phyloP scores from a whole-genome alignment of 1,140 invertebrate species.

The Galleria mellonella region DNA sequence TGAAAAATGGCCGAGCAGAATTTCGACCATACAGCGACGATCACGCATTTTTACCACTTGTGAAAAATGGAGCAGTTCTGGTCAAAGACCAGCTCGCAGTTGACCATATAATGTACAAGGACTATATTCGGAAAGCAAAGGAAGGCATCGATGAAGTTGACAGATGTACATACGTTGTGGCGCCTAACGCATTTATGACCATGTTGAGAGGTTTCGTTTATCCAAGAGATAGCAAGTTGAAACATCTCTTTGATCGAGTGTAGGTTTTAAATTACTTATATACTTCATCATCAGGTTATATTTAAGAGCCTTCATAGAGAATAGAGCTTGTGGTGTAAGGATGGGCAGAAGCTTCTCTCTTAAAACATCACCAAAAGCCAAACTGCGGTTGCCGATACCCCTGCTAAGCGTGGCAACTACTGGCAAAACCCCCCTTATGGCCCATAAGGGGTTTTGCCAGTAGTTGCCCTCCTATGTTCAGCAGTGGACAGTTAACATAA shows the following conservation, averaged over 20 bases:
- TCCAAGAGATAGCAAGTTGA: constrained; percentile 75
- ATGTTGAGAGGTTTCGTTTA: constrained; percentile 82
- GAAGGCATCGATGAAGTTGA: constrained; percentile 75
- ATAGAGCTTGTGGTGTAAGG: too few relatives aligned
- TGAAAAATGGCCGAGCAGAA: constrained; percentile 42
- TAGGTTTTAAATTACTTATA: constrained; percentile 64
- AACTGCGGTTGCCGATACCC: too few relatives aligned
- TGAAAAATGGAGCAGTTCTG: constrained; percentile 76
- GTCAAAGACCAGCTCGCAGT: constrained; percentile 80
- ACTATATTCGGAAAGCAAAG: constrained; percentile 79
- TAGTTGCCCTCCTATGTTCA: too few relatives aligned
- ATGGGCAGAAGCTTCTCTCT: too few relatives aligned
- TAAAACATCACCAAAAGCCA: too few relatives aligned
- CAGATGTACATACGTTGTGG: constrained; percentile 83
- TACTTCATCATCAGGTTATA: too few relatives aligned
- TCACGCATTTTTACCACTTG: constrained; percentile 61
- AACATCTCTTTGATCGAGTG: constrained; percentile 78
- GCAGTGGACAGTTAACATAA: too few relatives aligned
- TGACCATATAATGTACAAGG: constrained; percentile 79
- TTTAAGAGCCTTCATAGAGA: too few relatives aligned
- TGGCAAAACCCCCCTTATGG: too few relatives aligned
- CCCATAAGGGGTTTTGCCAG: too few relatives aligned
- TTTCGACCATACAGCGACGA: constrained; percentile 39
- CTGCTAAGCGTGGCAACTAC: too few relatives aligned
- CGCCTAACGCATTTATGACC: constrained; percentile 77